Evolutionary conservation across 2,888 invertebrate species (phyloP), one percentile per base, ranked within the genome.

Genomic region (Labia minor): DNA sequence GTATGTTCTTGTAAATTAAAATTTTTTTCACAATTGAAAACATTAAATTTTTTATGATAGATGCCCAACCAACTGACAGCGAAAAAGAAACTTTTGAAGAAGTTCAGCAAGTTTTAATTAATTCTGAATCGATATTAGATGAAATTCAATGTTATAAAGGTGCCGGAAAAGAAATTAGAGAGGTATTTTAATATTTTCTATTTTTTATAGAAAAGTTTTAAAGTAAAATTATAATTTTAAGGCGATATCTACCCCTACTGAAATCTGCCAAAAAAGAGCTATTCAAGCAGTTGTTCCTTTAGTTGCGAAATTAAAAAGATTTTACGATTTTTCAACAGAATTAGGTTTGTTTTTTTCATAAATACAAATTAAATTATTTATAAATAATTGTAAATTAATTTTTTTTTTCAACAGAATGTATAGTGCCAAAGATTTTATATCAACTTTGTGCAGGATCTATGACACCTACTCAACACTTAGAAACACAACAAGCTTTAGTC

Each of bases 401-500:
- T 49, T 49, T 49, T 49, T 49, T 49, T 49, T 49, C 68, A 21
- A 4, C 75, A 81, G 89, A 89, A 74, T 81, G 86, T 80, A 87
- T 93, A 66, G 89, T 95, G 67, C 93, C 93, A 33, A 85, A 89
- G 72, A 83, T 95, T 70, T 80, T 95, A 72, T 86, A 87, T 68
- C 90, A 91, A 72, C 80, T 95, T 72, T 94, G 94, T 75, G 92
- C 93, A 37, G 92, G 92, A 37, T 86, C 89, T 70, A 83, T 92
- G 81, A 90, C 92, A 72, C 92, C 95, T 16, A 89, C 89, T 62
- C 90, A 94, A 75, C 95, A 95, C 77, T 80, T 95, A 73, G 94
- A 95, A 78, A 90, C 89, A 68, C 93, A 95, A 76, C 95, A 95
- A 78, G 94, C 95, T 1, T 81, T 95, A 72, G 94, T 94, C 74